Evolutionary conservation across 2,113 vertebrate species (phyloP), one percentile per base, ranked within the genome.

Genomic region (Cynocephalus volans): DNA sequence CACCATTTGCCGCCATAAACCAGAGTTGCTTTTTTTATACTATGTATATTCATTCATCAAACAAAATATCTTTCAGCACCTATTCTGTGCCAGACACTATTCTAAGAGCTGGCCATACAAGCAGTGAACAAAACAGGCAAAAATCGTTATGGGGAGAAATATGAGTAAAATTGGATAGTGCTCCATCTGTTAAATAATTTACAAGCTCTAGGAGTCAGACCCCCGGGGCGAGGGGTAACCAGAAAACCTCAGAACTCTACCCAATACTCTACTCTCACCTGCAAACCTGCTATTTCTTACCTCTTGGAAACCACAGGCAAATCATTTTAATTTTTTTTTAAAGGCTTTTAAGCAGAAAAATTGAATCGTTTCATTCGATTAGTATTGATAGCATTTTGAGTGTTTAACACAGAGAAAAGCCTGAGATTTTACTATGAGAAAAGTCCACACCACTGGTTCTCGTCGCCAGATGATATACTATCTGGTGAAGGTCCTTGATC

Each of bases 161-260:
- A 84, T 6, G 33, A 92, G 83, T 91, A 85, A 88, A 81, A 88
- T 0, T 77, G 50, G 56, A 4, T 23, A 73, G 58, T 8, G 12
- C 21, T 62, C 56, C 52, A 54, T 69, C 73, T 87, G 36, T 88
- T 96, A 80, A 90, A 72, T 95, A 80, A 94, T 90, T 26, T 58
- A 73, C 50, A 50, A 77, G 54, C 67, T 89, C 48, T 60, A 89
- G 54, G 87, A 82, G 54, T 72, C 73, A 93, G 48, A 56, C 28
- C 50, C 95, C 10, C 6, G 26, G 17, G 10, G 13, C 31, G 48
- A 23, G 5, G 31, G 50, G 50, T 83, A 96, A 65, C 7, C 28
- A 48, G 45, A 80, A 88, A 87, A 58, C 33, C 36, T 75, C 50
- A 77, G 21, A 67, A 54, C 26, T 58, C 60, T 28, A 26, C 26